These are phyloP conservation scores for Tetrao urogallus DNA, from an alignment of 2,113 vertebrate genomes.

Conservation along the genomic window DNA sequence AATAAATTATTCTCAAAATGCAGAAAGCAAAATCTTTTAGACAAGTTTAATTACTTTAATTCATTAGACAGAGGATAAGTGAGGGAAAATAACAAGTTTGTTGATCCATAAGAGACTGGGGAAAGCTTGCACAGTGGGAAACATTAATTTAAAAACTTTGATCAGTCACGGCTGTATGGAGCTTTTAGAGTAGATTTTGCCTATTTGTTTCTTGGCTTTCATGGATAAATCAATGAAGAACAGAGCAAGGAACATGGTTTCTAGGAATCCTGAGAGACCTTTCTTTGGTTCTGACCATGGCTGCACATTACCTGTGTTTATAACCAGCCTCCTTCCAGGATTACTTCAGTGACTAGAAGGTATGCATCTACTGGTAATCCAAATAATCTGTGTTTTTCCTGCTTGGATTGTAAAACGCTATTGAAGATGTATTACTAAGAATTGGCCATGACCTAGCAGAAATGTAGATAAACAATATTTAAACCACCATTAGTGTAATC, in stretches of 20 bases:
- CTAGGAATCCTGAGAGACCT: not conserved
- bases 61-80: not conserved
- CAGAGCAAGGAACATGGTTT: not conserved
- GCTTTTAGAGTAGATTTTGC: not conserved
- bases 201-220: not conserved
- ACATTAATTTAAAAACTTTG: not conserved
- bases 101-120: not conserved
- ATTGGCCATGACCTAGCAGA: not conserved
- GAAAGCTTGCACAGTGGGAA: not conserved
- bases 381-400: not conserved
- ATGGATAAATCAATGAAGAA: not conserved
- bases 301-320: not conserved
- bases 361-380: not conserved
- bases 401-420: not conserved
- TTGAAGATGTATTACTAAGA: not conserved
- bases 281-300: not conserved
- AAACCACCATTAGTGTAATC: not conserved
- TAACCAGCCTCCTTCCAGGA: not conserved
- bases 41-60: constrained; percentile 4
- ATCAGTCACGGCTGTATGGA: not conserved
- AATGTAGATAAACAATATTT: not conserved
- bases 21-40: not conserved
- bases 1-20: not conserved
- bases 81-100: not conserved
- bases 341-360: not conserved